These are phyloP conservation scores for Dolichallabes microphthalmus DNA, from an alignment of 2,113 vertebrate genomes.

Conservation along the genomic window DNA sequence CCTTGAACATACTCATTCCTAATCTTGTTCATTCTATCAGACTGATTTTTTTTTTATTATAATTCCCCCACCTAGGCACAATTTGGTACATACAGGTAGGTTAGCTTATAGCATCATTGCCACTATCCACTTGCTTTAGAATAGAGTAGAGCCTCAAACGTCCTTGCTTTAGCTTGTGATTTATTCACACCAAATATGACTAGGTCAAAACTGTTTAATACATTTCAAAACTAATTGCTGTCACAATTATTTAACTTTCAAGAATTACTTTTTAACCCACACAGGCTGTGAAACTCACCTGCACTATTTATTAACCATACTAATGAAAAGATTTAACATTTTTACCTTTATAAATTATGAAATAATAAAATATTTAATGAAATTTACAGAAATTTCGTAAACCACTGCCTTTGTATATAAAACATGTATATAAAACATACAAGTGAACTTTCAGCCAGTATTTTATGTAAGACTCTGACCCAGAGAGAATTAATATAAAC, in stretches of 20 bases:
- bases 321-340: not conserved
- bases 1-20: too few relatives aligned
- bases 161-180: not conserved
- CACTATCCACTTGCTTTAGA: not conserved
- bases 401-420: not conserved
- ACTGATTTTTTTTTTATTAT: not conserved
- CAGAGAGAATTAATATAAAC: not conserved
- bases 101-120: not conserved
- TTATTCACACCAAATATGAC: not conserved
- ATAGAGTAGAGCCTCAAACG: not conserved
- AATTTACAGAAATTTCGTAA: not conserved
- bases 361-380: not conserved
- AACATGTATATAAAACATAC: not conserved
- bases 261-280: not conserved
- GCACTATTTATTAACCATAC: not conserved
- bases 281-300: not conserved
- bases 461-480: not conserved
- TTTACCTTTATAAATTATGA: not conserved
- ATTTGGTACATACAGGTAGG: not conserved
- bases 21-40: too few relatives aligned
- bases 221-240: not conserved
- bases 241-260: not conserved
- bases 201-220: not conserved
- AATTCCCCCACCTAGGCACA: not conserved
- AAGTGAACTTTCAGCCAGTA: not conserved